Evolutionary conservation across 2,797 vertebrate species (phyloP), one percentile per base, ranked within the genome.

Genomic region (Pantherophis vulpinus): DNA sequence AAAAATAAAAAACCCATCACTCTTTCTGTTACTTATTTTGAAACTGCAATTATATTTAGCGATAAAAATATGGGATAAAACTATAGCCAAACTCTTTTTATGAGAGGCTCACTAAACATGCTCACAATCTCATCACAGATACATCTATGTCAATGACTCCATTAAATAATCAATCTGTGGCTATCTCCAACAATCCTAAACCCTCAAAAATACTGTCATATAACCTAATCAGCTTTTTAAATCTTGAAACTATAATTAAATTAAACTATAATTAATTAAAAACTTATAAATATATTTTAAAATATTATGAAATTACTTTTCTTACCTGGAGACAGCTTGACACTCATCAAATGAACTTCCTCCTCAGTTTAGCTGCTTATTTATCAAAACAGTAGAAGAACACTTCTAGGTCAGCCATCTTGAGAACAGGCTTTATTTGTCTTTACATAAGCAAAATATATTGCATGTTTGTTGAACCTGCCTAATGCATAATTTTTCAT

Each of bases 251-350:
- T 42, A 58, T 55, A 47, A 37, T 37, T 63, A 61, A 61, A 66
- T 14, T 66, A 87, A 88, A 29, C 3, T 18, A 66, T 63, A 47
- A 37, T 29, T 32, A 70, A 70, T 70, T 86, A 23, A 18, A 59
- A 51, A 47, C 13, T 10, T 56, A 42, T 63, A 42, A 4, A 91
- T 58, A 92, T 90, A 10, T 91, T 95, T 18, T 91, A 42, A 94
- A 94, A 61, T 3, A 14, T 66, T 96, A 54, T 95, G 93, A 96
- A 95, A 94, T 92, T 94, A 58, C 95, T 95, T 95, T 66, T 96
- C 97, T 98, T 98, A 98, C 98, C 98, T 98, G 96, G 63, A 0
- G 29, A 93, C 91, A 96, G 95, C 93, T 93, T 86, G 91, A 95
- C 95, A 97, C 42, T 29, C 96, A 97, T 95, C 95, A 96, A 97